Conservation (phyloP, 2,888 invertebrate genomes). For the Temnothorax rugatulus region DNA sequence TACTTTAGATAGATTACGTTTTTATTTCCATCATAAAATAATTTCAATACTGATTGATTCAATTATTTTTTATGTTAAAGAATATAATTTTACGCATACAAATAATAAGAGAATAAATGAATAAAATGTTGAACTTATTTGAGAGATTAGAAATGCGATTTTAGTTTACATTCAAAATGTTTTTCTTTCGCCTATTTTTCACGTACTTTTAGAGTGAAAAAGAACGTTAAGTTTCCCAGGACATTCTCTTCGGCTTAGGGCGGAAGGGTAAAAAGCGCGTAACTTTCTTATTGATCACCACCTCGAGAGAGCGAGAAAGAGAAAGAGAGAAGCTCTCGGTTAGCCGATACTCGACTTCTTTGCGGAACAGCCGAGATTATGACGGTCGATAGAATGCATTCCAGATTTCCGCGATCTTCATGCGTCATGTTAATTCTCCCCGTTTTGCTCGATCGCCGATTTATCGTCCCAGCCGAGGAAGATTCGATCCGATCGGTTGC, state of each 20-base stretch:
- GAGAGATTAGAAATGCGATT: neutral
- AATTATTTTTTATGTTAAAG: neutral
- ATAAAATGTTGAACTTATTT: neutral
- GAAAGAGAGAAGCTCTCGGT: neutral
- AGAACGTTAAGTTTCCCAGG: neutral
- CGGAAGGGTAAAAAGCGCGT: conserved; percentile 51
- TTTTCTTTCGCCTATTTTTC: neutral
- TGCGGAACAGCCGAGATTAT: conserved; percentile 50
- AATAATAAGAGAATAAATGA: neutral
- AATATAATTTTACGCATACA: neutral
- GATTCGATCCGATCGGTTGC: neutral
- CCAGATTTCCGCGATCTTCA: conserved; percentile 18
- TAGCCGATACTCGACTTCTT: conserved; percentile 53
- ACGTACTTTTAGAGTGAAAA: neutral
- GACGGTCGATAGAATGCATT: conserved; percentile 36
- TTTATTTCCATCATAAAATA: neutral
- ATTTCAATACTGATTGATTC: neutral
- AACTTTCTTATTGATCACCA: conserved; percentile 62
- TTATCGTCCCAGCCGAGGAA: neutral
- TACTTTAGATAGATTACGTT: neutral
- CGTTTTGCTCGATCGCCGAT: neutral
- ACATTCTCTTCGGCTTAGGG: conserved; percentile 1
- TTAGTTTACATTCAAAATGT: neutral
- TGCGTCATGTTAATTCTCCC: conserved; percentile 19
- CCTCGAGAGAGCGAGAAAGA: conserved; percentile 25